Percentiles rank a stretch among this genome's conserved stretches.
phyloP scores from a whole-genome alignment of 1,140 invertebrate species.

The Agrilus planipennis region DNA sequence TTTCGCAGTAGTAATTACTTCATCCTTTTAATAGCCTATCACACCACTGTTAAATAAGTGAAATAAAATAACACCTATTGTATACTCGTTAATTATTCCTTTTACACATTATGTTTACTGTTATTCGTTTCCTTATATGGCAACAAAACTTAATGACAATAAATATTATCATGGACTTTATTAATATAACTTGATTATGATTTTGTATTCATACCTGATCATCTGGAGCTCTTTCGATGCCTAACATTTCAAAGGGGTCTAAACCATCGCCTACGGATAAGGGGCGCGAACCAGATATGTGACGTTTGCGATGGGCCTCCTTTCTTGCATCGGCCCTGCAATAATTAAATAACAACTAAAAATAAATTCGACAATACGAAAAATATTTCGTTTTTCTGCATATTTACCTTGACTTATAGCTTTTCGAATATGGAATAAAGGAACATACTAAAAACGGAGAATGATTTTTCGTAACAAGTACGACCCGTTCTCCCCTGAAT shows the following conservation, averaged over 20 bases:
- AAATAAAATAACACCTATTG: too few species aligned
- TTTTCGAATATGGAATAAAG: conserved; percentile 65
- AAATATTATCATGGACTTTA: too few species aligned
- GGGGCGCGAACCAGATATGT: conserved; percentile 68
- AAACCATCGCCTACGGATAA: conserved; percentile 73
- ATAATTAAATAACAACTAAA: conserved; percentile 11
- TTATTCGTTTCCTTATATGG: too few species aligned
- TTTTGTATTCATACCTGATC: conserved; percentile 53
- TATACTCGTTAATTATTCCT: too few species aligned
- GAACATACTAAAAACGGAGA: conserved; percentile 74
- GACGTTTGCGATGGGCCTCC: conserved; percentile 65
- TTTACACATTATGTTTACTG: too few species aligned
- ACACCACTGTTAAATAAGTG: background rate
- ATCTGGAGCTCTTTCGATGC: conserved; percentile 69
- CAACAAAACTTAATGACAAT: too few species aligned
- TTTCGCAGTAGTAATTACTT: background rate
- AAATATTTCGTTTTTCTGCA: background rate
- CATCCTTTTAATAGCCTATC: background rate
- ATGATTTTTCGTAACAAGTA: conserved; percentile 57
- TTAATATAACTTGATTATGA: too few species aligned
- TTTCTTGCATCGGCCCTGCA: conserved; percentile 56
- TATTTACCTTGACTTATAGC: conserved; percentile 48
- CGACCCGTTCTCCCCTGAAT: conserved; percentile 65
- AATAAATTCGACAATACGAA: conserved; percentile 3
- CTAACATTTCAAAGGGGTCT: conserved; percentile 75